Evolutionary conservation across 2,888 invertebrate species (phyloP).

Genomic region (Ischnura elegans): DNA sequence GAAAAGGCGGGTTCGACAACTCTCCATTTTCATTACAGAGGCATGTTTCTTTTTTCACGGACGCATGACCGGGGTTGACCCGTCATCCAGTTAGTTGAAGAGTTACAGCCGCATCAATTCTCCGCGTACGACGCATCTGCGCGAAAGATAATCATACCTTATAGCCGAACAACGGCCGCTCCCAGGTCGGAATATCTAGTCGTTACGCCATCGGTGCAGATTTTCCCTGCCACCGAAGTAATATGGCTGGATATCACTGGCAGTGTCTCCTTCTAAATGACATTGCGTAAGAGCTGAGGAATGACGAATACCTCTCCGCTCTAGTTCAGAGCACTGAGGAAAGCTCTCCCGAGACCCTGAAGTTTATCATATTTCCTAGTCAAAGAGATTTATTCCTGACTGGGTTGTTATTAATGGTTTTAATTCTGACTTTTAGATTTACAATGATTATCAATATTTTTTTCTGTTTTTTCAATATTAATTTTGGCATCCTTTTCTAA

Average conservation of each 20-base stretch:
- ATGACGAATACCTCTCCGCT: background rate
- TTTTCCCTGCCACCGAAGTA: background rate
- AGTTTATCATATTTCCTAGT: too few relatives aligned
- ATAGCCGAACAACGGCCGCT: background rate
- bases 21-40: background rate
- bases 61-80: background rate
- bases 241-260: background rate
- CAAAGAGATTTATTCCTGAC: too few relatives aligned
- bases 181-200: background rate
- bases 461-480: too few relatives aligned
- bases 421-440: too few relatives aligned
- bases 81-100: background rate
- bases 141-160: background rate
- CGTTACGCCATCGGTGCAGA: background rate
- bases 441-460: too few relatives aligned
- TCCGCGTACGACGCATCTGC: background rate
- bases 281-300: background rate
- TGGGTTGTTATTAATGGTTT: too few relatives aligned
- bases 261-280: background rate
- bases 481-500: too few relatives aligned
- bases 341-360: background rate
- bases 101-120: background rate
- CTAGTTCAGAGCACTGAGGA: background rate
- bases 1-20: background rate
- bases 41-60: background rate